Conservation (phyloP, 2,113 vertebrate genomes). For the Corythornis cristatus region DNA sequence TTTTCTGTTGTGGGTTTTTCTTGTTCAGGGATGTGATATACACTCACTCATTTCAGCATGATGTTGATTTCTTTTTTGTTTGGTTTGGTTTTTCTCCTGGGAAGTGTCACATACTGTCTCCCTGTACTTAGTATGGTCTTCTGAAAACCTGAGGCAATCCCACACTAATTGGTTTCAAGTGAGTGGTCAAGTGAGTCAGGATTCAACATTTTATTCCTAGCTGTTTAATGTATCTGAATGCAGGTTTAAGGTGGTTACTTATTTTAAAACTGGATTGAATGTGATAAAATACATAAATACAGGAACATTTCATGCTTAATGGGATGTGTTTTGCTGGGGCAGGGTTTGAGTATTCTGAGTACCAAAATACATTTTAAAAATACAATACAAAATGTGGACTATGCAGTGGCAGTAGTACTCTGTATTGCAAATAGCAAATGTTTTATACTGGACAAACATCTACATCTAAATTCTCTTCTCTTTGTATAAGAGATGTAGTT, state of each 20-base stretch:
- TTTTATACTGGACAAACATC: background rate
- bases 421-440: background rate
- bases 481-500: background rate
- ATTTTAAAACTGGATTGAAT: background rate
- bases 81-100: background rate
- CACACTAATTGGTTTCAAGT: background rate
- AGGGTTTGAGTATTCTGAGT: background rate
- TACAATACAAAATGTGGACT: background rate
- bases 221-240: background rate
- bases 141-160: background rate
- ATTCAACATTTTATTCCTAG: background rate
- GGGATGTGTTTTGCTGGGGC: background rate
- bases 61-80: background rate
- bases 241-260: background rate
- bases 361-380: background rate
- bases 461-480: background rate
- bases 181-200: background rate
- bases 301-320: background rate
- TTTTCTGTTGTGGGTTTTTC: background rate
- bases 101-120: background rate
- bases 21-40: background rate
- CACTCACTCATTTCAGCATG: background rate
- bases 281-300: background rate
- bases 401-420: background rate
- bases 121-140: background rate